phyloP scores from a whole-genome alignment of 2,113 vertebrate genomes.

The Planiliza haematocheilus region DNA sequence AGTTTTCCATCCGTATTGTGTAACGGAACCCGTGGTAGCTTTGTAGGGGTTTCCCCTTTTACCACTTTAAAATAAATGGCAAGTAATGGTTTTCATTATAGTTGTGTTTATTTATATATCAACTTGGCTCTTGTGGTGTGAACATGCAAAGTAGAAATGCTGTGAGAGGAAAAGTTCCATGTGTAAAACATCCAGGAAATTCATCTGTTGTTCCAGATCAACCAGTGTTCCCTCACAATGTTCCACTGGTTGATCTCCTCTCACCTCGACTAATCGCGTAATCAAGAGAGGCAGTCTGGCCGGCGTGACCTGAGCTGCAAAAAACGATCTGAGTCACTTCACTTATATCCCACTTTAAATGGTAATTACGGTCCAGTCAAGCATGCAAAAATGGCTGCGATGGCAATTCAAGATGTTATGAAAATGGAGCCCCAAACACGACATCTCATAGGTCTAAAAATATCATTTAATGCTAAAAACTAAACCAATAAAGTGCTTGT shows the following conservation, averaged over 20 bases:
- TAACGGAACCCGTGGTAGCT: conserved; percentile 38
- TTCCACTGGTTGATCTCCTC: conserved; percentile 26
- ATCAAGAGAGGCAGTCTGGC: conserved; percentile 50
- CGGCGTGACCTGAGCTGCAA: conserved; percentile 58
- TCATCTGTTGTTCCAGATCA: conserved; percentile 27
- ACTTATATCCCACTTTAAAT: conserved; percentile 70
- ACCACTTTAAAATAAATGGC: conserved; percentile 68
- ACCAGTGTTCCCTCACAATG: neutral
- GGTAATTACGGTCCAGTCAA: conserved; percentile 74
- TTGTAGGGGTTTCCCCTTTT: conserved; percentile 44
- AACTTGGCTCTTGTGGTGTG: neutral
- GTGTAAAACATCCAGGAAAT: conserved; percentile 12
- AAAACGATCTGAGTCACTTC: conserved; percentile 62
- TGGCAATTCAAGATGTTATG: conserved; percentile 60
- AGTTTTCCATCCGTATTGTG: conserved; percentile 16
- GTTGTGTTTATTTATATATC: conserved; percentile 2
- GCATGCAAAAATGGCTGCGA: conserved; percentile 62
- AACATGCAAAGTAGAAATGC: neutral
- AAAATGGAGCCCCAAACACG: conserved; percentile 47
- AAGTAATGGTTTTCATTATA: conserved; percentile 47
- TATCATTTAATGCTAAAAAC: too few relatives aligned
- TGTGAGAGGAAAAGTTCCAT: neutral
- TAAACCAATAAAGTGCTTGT: too few relatives aligned
- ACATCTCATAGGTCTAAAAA: neutral
- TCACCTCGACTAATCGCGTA: conserved; percentile 60